Conservation (phyloP, 2,888 invertebrate genomes). For the Loripinus fragilis region DNA sequence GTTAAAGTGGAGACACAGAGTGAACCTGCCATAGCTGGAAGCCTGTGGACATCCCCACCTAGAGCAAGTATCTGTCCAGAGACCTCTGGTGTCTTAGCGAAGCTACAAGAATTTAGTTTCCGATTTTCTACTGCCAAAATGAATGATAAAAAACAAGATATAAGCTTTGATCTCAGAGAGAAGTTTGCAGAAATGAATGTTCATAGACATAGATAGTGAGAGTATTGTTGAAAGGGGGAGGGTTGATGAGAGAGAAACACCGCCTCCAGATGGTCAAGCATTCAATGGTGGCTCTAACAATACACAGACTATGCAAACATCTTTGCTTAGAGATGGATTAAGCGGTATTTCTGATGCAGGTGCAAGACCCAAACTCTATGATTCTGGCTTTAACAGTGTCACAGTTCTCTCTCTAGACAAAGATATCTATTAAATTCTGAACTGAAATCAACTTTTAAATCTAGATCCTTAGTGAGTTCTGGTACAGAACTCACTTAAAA, state of each 20-base stretch:
- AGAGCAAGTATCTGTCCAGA: conserved; percentile 35
- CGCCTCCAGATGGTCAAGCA: conserved; percentile 33
- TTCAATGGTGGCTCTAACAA: background rate
- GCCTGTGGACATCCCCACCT: conserved; percentile 52
- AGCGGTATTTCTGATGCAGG: background rate
- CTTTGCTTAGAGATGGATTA: background rate
- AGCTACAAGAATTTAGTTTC: conserved; percentile 44
- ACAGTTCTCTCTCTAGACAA: background rate
- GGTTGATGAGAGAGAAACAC: conserved; percentile 21
- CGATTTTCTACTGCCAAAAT: conserved; percentile 28
- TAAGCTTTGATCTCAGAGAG: conserved; percentile 25
- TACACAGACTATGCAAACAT: background rate
- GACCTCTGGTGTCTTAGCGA: conserved; percentile 43
- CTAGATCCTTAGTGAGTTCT: background rate
- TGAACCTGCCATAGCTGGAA: background rate
- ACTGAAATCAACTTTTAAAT: background rate
- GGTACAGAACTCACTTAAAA: background rate
- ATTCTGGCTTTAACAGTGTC: conserved; percentile 15
- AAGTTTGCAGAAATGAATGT: conserved; percentile 21
- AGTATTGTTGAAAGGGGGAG: background rate
- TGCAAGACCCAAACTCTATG: conserved; percentile 1
- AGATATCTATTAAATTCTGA: conserved; percentile 1
- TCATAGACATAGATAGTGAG: background rate
- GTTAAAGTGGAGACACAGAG: background rate
- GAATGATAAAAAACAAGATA: conserved; percentile 7